These are phyloP conservation scores for Chrysemys picta DNA, from an alignment of 2,113 vertebrate genomes.

Conservation along the genomic window DNA sequence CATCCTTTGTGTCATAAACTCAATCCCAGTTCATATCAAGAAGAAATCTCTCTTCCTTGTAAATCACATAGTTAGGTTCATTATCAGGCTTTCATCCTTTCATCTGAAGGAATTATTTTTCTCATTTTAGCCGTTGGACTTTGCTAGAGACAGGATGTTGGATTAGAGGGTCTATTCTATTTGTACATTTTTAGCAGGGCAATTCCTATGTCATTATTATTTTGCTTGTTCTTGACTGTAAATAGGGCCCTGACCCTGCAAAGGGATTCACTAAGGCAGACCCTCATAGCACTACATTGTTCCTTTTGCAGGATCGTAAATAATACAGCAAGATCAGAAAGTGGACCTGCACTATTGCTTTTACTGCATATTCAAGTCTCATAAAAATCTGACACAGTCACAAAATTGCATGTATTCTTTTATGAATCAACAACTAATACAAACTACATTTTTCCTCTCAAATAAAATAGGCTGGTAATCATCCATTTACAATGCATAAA, in stretches of 20 bases:
- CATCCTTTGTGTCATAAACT: not conserved
- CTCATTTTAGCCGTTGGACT: not conserved
- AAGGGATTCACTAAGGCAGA: not conserved
- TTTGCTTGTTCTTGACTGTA: not conserved
- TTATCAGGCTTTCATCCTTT: not conserved
- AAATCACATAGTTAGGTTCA: not conserved
- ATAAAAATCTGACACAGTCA: not conserved
- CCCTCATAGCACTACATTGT: not conserved
- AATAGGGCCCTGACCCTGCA: not conserved
- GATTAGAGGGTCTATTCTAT: not conserved
- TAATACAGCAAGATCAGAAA: not conserved
- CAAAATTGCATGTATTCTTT: not conserved
- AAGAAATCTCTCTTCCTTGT: not conserved
- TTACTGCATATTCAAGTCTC: not conserved
- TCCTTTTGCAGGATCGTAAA: not conserved
- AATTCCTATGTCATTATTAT: not conserved
- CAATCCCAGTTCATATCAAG: not conserved
- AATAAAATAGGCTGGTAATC: not conserved
- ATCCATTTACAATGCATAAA: not conserved
- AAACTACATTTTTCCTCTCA: not conserved
- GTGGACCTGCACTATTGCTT: not conserved
- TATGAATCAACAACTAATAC: not conserved
- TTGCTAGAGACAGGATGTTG: fast-evolving
- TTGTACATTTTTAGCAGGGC: slow-evolving; percentile 15
- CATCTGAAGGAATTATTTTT: not conserved